A percentile compares a stretch with the other conserved stretches of the same genome.
Conservation (phyloP, 2,797 vertebrate species). For the Lagorchestes hirsutus region DNA sequence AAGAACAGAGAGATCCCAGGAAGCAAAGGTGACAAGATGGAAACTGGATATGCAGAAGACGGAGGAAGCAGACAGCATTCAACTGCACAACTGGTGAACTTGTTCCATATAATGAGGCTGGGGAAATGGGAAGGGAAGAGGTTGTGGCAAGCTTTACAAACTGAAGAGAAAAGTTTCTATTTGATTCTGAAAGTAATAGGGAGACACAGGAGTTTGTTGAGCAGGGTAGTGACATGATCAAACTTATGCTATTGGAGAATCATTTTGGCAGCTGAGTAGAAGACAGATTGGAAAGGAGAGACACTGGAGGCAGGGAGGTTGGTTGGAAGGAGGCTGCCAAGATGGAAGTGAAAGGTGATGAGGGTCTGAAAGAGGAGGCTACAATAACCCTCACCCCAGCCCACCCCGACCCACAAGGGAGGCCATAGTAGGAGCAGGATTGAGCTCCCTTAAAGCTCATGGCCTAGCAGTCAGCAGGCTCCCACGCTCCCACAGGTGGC, state of each 20-base stretch:
- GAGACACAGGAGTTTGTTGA: background rate
- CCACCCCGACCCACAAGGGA: too few relatives aligned
- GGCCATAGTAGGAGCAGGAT: too few relatives aligned
- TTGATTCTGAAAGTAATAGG: background rate
- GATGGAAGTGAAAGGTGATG: too few relatives aligned
- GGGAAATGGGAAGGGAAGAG: background rate
- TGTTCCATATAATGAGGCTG: background rate
- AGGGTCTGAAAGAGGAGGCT: too few relatives aligned
- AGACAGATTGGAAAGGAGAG: background rate
- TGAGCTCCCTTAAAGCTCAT: fast-evolving
- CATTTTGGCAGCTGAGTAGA: too few relatives aligned
- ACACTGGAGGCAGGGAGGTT: background rate
- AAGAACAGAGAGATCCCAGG: background rate
- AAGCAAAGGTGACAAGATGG: background rate
- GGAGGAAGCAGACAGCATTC: fast-evolving
- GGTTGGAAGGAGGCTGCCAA: too few relatives aligned
- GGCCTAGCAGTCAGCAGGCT: background rate
- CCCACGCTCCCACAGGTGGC: background rate
- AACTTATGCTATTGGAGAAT: background rate
- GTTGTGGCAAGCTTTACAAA: background rate
- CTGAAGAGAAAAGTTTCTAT: background rate
- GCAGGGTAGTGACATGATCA: background rate
- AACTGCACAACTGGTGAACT: too few relatives aligned
- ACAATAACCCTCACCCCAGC: too few relatives aligned
- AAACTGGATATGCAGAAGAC: background rate